Base-by-base conservation (phyloP, 2,797 vertebrate genomes). In the Falco naumanni region DNA sequence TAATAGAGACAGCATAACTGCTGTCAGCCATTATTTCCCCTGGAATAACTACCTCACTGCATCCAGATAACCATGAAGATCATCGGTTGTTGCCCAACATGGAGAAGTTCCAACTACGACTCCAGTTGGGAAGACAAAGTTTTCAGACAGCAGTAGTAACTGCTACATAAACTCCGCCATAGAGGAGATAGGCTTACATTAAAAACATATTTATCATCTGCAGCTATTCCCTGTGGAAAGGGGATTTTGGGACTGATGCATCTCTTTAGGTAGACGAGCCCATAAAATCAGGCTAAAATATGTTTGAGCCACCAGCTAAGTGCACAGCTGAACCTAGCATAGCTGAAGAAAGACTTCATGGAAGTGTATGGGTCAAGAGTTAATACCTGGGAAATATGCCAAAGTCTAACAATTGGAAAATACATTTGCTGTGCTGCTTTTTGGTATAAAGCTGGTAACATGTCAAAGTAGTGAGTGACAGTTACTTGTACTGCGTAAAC, bases 71-170 rank as follows among this genome's bases (percentile, higher is more conserved):
- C 70, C 19, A 37, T 65, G 79, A 91, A 91, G 65, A 87, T 47
- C 19, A n/a, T 83, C 92, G 80, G 13, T 85, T 84, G 48, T 94
- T 96, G 57, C 66, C 93, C 95, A 94, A 72, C 10, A 33, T 56
- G 74, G 59, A 86, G 63, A 87, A 84, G 79, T 94, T 87, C 79
- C 76, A 71, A 24, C n/a, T 92, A 43, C 60, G 83, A 25, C 9
- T 87, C 45, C 39, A 39, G 37, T n/a, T 93, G 72, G 50, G 13
- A 80, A 68, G 53, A 65, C 4, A 12, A 78, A 37, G 25, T 59
- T 93, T 96, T 92, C 50, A 80, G 75, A 81, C n/a, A 83, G 68
- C 53, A 74, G 21, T 70, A 76, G 60, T 83, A 83, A 75, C n/a
- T 56, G 41, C n/a, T 77, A n/a, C 1, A 2, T 84, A 39, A 93